A percentile compares a stretch with the other conserved stretches of the same genome.
phyloP scores from a whole-genome alignment of 2,888 invertebrate species.

The Sminthurides aquaticus region DNA sequence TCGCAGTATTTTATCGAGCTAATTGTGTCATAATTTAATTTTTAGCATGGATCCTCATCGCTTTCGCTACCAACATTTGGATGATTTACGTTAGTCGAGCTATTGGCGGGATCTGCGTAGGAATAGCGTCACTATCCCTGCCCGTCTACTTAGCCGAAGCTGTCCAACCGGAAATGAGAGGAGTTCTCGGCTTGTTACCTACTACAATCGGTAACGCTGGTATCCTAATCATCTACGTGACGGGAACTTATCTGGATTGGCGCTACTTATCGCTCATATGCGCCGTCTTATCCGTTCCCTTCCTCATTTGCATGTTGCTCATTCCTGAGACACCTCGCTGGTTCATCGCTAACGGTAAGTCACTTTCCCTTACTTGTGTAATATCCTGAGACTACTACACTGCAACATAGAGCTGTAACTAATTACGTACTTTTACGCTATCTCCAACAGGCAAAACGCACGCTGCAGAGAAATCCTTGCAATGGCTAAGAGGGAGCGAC shows the following conservation, averaged over 20 bases:
- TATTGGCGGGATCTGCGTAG: slow-evolving; percentile 77
- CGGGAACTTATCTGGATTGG: slow-evolving; percentile 74
- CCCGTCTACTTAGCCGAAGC: slow-evolving; percentile 91
- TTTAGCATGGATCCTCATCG: slow-evolving; percentile 71
- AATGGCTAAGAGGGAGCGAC: slow-evolving; percentile 72
- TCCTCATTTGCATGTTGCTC: slow-evolving; percentile 66
- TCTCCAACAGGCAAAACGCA: slow-evolving; percentile 52
- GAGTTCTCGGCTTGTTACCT: slow-evolving; percentile 77
- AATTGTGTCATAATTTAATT: slow-evolving; percentile 6
- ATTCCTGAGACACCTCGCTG: slow-evolving; percentile 90
- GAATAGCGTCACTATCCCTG: slow-evolving; percentile 72
- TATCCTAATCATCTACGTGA: slow-evolving; percentile 66
- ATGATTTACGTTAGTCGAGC: slow-evolving; percentile 72
- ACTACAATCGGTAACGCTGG: slow-evolving; percentile 78
- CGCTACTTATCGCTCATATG: slow-evolving; percentile 69
- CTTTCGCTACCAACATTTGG: slow-evolving; percentile 61
- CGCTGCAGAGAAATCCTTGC: slow-evolving; percentile 66
- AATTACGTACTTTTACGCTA: background rate
- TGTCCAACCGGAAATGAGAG: slow-evolving; percentile 81
- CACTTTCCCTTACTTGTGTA: too few species aligned
- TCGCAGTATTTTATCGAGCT: too few species aligned
- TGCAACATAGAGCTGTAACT: background rate
- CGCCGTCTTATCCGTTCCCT: slow-evolving; percentile 66
- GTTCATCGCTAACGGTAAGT: slow-evolving; percentile 65
- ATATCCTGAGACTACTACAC: slow-evolving; percentile 2